These are phyloP conservation scores for Mythimna albipuncta DNA, from an alignment of 2,888 invertebrate species.

Conservation along the genomic window DNA sequence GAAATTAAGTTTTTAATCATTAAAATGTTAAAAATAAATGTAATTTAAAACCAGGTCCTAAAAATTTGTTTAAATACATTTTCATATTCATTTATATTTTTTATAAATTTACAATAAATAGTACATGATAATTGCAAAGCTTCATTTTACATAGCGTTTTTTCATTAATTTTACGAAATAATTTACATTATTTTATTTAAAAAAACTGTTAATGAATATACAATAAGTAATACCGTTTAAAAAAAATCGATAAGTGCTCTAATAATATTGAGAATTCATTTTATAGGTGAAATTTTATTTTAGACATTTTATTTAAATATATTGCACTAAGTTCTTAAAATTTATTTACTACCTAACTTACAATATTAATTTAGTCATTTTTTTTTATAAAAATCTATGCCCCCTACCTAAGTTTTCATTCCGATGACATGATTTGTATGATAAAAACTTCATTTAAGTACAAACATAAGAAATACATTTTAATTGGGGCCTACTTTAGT, in stretches of 20 bases:
- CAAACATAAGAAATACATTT: slow-evolving; percentile 19
- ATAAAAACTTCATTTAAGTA: slow-evolving; percentile 56
- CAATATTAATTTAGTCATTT: slow-evolving; percentile 29
- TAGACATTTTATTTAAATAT: slow-evolving; percentile 34
- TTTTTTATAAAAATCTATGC: slow-evolving; percentile 71
- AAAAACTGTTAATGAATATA: slow-evolving; percentile 8
- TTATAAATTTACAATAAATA: slow-evolving; percentile 1
- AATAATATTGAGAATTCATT: background rate
- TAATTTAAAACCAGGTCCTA: slow-evolving; percentile 3
- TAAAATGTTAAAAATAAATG: background rate
- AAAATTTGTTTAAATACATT: slow-evolving; percentile 7
- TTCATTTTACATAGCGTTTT: background rate
- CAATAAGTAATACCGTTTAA: background rate
- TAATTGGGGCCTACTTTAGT: slow-evolving; percentile 36
- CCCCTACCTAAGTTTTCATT: slow-evolving; percentile 63
- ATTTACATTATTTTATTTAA: slow-evolving; percentile 3
- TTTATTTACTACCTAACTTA: slow-evolving; percentile 46
- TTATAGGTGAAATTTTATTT: slow-evolving; percentile 2
- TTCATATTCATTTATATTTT: slow-evolving; percentile 13
- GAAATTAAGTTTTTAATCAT: slow-evolving; percentile 1
- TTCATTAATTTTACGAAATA: slow-evolving; percentile 5
- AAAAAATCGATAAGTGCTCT: slow-evolving; percentile 19
- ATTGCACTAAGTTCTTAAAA: slow-evolving; percentile 64
- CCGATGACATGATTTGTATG: slow-evolving; percentile 64
- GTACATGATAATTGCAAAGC: background rate